phyloP scores from a whole-genome alignment of 2,888 invertebrate species.

The Drosophila cognata region DNA sequence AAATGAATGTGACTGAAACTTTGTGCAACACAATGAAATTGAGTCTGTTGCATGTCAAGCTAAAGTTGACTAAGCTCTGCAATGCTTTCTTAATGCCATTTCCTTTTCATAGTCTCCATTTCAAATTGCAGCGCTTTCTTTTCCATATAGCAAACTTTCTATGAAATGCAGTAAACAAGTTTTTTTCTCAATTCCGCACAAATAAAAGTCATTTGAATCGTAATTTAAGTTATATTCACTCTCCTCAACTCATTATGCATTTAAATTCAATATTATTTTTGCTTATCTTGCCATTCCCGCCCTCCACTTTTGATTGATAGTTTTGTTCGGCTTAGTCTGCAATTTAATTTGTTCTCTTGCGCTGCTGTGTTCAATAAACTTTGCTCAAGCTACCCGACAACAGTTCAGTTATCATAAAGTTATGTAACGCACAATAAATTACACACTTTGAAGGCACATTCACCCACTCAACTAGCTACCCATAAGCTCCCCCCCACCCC shows the following conservation, averaged over 20 bases:
- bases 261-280: background rate
- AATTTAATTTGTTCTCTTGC: conserved; percentile 27
- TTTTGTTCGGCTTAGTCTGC: conserved; percentile 15
- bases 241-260: background rate
- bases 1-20: conserved; percentile 19
- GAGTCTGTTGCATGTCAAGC: conserved; percentile 20
- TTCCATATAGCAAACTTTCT: background rate
- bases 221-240: background rate
- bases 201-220: background rate
- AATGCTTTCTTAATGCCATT: background rate
- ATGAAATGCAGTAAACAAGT: background rate
- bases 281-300: background rate
- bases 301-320: conserved; percentile 44
- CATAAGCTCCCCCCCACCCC: background rate
- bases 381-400: conserved; percentile 39
- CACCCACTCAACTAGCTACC: conserved; percentile 51
- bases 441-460: conserved; percentile 71
- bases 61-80: background rate
- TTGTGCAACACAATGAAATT: conserved; percentile 28
- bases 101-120: background rate
- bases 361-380: conserved; percentile 48
- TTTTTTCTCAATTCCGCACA: background rate
- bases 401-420: conserved; percentile 67
- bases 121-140: background rate
- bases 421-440: conserved; percentile 79